These are phyloP conservation scores for Drosophila kuntzei DNA, from an alignment of 2,888 invertebrate genomes.

Conservation along the genomic window DNA sequence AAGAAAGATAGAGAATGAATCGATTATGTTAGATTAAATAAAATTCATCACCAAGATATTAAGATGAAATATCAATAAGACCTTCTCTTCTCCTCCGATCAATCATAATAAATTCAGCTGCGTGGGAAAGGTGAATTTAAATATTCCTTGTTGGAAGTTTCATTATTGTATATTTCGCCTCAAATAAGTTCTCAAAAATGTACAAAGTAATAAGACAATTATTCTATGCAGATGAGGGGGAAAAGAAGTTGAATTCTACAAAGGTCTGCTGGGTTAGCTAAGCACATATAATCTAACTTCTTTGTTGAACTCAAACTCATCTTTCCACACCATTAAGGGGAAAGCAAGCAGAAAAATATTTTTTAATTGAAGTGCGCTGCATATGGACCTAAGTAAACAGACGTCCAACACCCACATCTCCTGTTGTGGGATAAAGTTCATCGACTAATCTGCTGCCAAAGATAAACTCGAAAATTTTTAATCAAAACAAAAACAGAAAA, in stretches of 20 bases:
- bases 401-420: slow-evolving; percentile 23
- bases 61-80: too few species aligned
- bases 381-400: slow-evolving; percentile 77
- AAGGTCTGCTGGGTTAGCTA: not conserved
- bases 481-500: slow-evolving; percentile 72
- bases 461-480: slow-evolving; percentile 79
- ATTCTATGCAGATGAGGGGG: not conserved
- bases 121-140: too few species aligned
- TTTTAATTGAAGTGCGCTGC: slow-evolving; percentile 71
- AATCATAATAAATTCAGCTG: not conserved
- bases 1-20: not conserved
- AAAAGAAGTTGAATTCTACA: not conserved
- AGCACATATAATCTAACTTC: not conserved
- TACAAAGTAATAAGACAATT: not conserved
- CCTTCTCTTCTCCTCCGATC: not conserved
- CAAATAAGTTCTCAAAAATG: not conserved
- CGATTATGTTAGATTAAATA: not conserved
- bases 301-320: not conserved
- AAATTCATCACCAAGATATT: too few species aligned
- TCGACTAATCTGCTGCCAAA: slow-evolving; percentile 79
- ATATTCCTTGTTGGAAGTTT: too few species aligned
- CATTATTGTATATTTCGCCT: not conserved
- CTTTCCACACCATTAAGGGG: slow-evolving; percentile 29
- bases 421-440: slow-evolving; percentile 52
- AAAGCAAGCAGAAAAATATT: slow-evolving; percentile 51